A percentile compares a stretch with the other conserved stretches of the same genome.
Conservation (phyloP, 2,113 vertebrate species). For the Cebidichthys violaceus region DNA sequence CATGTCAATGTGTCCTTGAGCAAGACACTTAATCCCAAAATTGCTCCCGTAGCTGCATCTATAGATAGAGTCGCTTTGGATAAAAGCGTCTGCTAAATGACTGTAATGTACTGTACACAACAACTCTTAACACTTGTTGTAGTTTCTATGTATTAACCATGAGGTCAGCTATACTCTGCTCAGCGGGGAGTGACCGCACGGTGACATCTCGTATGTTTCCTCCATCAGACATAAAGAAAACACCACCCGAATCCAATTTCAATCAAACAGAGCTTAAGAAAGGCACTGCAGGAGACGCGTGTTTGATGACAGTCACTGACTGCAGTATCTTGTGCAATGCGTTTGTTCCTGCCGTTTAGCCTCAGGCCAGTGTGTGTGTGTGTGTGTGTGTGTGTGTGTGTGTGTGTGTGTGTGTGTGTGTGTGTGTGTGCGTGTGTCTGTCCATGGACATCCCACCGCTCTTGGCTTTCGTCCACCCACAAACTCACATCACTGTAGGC, state of each 20-base stretch:
- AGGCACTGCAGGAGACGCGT: not conserved
- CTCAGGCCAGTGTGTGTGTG: not conserved
- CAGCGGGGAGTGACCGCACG: not conserved
- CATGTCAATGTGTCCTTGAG: no score
- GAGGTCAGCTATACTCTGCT: no score
- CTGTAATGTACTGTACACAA: no score
- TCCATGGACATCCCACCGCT: slow-evolving; percentile 15
- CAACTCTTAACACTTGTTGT: no score
- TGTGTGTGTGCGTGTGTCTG: not conserved
- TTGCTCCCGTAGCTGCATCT: no score
- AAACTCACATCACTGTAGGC: slow-evolving; percentile 26
- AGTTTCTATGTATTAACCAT: no score
- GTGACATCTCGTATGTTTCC: not conserved
- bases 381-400: not conserved
- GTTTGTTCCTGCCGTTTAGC: slow-evolving; percentile 8
- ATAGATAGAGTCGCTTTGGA: no score
- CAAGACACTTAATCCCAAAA: no score
- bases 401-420: not conserved
- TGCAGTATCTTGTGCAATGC: not conserved
- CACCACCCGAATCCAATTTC: not conserved
- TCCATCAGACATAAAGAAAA: not conserved
- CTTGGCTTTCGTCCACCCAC: slow-evolving; percentile 16
- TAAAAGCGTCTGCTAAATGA: no score
- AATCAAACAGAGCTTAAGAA: not conserved
- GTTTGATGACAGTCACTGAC: slow-evolving; percentile 5